These are phyloP conservation scores for Chascanopsetta lugubris DNA, from an alignment of 2,113 vertebrate species.

Conservation along the genomic window DNA sequence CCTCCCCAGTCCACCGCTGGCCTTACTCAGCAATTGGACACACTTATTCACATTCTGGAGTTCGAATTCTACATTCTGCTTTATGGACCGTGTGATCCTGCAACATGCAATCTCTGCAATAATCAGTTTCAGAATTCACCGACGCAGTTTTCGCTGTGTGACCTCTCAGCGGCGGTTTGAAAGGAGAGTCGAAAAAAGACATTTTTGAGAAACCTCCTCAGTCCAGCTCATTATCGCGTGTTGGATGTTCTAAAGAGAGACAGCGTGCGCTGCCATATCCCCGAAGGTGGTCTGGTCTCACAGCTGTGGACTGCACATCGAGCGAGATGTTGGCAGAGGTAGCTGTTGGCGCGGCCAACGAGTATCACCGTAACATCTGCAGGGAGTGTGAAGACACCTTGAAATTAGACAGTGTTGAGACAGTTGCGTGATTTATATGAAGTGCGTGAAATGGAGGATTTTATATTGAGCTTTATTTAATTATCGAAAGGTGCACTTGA, in stretches of 20 bases:
- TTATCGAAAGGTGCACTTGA: no score
- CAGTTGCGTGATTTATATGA: no score
- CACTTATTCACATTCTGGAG: constrained; percentile 26
- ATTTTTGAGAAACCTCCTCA: constrained; percentile 9
- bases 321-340: not conserved
- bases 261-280: not conserved
- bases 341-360: not conserved
- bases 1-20: constrained; percentile 17
- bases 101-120: constrained; percentile 22
- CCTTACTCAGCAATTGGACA: constrained; percentile 46
- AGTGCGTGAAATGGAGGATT: no score
- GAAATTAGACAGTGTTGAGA: no score
- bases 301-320: not conserved
- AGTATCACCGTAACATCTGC: not conserved
- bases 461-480: no score
- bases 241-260: not conserved
- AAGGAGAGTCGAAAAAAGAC: not conserved
- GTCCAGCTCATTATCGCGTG: constrained; percentile 3
- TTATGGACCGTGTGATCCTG: constrained; percentile 11
- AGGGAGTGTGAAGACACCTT: no score
- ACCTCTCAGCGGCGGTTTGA: not conserved
- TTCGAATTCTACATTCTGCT: constrained; percentile 30
- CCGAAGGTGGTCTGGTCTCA: constrained; percentile 20
- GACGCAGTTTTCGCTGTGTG: constrained; percentile 33
- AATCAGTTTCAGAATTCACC: constrained; percentile 46